These are phyloP conservation scores for Tridacna crocea DNA, from an alignment of 2,888 invertebrate species.

Conservation along the genomic window DNA sequence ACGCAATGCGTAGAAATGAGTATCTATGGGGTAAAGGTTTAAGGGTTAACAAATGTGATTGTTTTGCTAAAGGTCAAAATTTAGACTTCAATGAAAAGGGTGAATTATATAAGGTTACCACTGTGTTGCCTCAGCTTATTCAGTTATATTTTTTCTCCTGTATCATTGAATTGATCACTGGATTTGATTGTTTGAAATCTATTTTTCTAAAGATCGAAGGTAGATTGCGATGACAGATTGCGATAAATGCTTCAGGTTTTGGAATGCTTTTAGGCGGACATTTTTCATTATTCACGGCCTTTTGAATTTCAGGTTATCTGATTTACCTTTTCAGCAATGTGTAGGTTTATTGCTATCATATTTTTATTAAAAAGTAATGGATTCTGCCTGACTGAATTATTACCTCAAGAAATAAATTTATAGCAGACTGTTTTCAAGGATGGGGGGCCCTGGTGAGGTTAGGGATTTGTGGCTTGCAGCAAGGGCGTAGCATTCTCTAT, in stretches of 20 bases:
- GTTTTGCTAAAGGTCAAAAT: no score
- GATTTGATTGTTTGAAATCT: constrained; percentile 2
- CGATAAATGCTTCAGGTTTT: neutral
- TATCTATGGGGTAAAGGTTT: no score
- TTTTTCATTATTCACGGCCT: constrained; percentile 21
- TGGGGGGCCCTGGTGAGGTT: no score
- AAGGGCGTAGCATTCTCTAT: no score
- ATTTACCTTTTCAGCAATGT: constrained; percentile 1
- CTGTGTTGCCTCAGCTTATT: constrained; percentile 1
- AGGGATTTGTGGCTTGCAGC: neutral
- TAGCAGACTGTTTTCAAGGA: no score
- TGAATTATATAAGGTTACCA: neutral
- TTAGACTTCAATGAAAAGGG: neutral
- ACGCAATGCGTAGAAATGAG: no score
- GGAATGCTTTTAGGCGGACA: constrained; percentile 11
- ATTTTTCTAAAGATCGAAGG: constrained; percentile 15
- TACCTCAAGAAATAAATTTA: no score
- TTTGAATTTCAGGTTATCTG: constrained; percentile 16
- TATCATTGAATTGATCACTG: constrained; percentile 17
- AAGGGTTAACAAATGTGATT: no score
- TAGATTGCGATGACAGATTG: constrained; percentile 24
- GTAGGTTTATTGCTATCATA: no score
- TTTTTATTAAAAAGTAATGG: no score
- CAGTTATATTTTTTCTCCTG: neutral
- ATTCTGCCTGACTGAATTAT: no score